Conservation (phyloP, 2,888 invertebrate genomes). For the Sarcophaga subvicina region DNA sequence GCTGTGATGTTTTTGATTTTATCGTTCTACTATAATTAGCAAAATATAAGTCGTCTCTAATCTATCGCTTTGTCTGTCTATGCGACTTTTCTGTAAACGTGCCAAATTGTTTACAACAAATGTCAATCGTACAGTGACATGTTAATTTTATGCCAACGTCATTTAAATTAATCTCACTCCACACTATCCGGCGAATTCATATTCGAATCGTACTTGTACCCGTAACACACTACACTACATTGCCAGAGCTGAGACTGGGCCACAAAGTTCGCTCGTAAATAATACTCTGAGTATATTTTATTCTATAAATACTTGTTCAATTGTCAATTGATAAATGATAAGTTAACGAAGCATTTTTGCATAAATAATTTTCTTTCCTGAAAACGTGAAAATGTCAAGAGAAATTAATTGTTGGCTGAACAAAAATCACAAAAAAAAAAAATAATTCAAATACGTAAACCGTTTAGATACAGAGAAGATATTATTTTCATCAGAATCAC, state of each 20-base stretch:
- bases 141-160: conserved; percentile 66
- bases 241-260: neutral
- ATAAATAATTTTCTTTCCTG: conserved; percentile 52
- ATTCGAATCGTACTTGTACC: conserved; percentile 32
- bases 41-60: neutral
- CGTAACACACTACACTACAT: conserved; percentile 52
- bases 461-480: neutral
- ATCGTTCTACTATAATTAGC: conserved; percentile 51
- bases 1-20: neutral
- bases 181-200: neutral
- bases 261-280: neutral
- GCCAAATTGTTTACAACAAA: conserved; percentile 62
- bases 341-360: conserved; percentile 19
- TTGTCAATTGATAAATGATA: neutral
- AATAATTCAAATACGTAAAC: neutral
- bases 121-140: conserved; percentile 53
- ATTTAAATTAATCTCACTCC: conserved; percentile 20
- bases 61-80: conserved; percentile 17
- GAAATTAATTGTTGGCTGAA: conserved; percentile 23
- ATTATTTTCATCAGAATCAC: too few species aligned
- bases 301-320: too few species aligned
- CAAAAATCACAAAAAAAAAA: conserved; percentile 3
- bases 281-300: neutral
- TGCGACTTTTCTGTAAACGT: conserved; percentile 40
- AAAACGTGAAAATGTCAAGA: conserved; percentile 60